Evolutionary conservation across 2,797 vertebrate genomes (phyloP), one percentile per base, ranked within the genome.

Genomic region (Pipistrellus kuhlii): DNA sequence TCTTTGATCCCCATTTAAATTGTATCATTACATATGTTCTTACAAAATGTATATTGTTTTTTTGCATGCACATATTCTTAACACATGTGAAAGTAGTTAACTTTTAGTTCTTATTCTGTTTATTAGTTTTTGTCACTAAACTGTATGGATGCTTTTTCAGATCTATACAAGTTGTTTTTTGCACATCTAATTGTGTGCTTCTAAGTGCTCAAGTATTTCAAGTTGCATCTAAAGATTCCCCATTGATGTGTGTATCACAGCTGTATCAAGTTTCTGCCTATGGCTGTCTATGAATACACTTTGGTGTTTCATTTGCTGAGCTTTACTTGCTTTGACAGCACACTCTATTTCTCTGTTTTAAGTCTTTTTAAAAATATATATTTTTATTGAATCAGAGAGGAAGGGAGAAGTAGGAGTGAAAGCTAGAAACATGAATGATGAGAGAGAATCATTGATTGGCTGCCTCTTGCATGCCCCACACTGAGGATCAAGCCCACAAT

Each of bases 41-140:
- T 88, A 27, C 17, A 88, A 81, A 84, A 78, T 30, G n/a, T 66
- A 27, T 12, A n/a, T 46, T 72, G 53, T 55, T 93, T 95, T 95
- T 68, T 95, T 68, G 4, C 27, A 25, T 18, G 4, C 20, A 72
- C 38, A 77, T 12, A 78, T 46, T 90, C 77, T 90, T 41, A 76
- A 90, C 23, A 5, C 17, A 55, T 72, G 46, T 53, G 64, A 76
- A 84, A 51, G 44, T 73, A 92, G 11, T 46, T 59, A 53, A 21
- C 0, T 73, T 80, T 96, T 72, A 85, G 32, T 81, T 91, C 5
- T 75, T 32, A 75, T 64, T 83, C 13, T 71, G 38, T 73, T 35
- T 59, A 71, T 92, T 90, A 64, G 82, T 69, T 77, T 77, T 86
- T 93, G n/a, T 71, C 23, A 59, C 44, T 53, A 48, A 86, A 32